A percentile compares a stretch with the other conserved stretches of the same genome.
These are phyloP conservation scores for Pseudoips prasinana DNA, from an alignment of 2,888 invertebrate genomes.

Conservation along the genomic window DNA sequence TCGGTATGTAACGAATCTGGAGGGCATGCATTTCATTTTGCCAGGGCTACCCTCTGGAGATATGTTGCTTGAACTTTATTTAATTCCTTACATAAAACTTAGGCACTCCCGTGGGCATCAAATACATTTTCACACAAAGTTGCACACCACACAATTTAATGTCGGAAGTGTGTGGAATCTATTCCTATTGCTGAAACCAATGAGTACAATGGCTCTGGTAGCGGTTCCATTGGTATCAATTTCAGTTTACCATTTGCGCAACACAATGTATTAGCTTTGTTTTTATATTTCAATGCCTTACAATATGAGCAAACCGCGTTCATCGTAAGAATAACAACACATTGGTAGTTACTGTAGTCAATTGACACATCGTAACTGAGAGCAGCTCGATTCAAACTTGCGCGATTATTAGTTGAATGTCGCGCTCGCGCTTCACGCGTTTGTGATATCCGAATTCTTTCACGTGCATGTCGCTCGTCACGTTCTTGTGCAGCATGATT, in stretches of 20 bases:
- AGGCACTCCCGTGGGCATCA: no score
- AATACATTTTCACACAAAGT: no score
- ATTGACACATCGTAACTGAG: slow-evolving; percentile 15
- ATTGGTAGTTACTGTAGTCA: slow-evolving; percentile 18
- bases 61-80: no score
- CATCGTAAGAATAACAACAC: slow-evolving; percentile 26
- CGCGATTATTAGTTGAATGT: slow-evolving; percentile 22
- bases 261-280: slow-evolving; percentile 38
- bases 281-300: slow-evolving; percentile 38
- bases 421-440: slow-evolving; percentile 30
- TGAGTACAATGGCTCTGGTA: slow-evolving; percentile 35
- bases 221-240: slow-evolving; percentile 32
- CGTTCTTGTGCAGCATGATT: slow-evolving; percentile 39
- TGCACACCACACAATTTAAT: no score
- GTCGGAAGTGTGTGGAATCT: slow-evolving; percentile 34
- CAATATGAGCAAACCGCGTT: slow-evolving; percentile 29
- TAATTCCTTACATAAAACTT: no score
- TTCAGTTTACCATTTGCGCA: slow-evolving; percentile 36
- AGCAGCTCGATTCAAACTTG: slow-evolving; percentile 24
- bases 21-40: no score
- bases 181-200: slow-evolving; percentile 32
- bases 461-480: slow-evolving; percentile 20
- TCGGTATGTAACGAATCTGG: no score
- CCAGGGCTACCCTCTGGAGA: no score
- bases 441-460: slow-evolving; percentile 35